Base-by-base conservation (phyloP, 2,797 vertebrate species). In the Pantherophis alleghaniensis region DNA sequence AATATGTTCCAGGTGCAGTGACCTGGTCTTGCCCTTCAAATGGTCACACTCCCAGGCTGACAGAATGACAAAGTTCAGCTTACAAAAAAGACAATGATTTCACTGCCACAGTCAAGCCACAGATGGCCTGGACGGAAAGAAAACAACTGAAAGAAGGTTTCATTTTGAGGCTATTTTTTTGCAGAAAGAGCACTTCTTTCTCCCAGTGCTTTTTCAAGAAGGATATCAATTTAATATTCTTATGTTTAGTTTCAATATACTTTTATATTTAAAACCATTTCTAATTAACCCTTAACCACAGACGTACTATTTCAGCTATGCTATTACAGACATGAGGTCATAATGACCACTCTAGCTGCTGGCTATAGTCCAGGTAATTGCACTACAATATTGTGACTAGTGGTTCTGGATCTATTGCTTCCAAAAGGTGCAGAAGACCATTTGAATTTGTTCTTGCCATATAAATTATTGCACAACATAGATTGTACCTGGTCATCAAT, bases 61-160 rank as follows among this genome's bases (percentile, higher is more conserved):
- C 93, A 96, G 93, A 61, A 96, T 95, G 53, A 88, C 20, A 14
- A 92, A 95, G 90, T 89, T 96, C 66, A 93, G 92, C 5, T 88
- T 89, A 26, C 92, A 96, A 96, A 92, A 51, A 94, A 94, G 89
- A 94, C 92, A 95, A 66, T 94, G 92, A 94, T 95, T 93, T 95
- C 79, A 96, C n/a, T 61, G 26, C 12, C 53, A 94, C 26, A 51
- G 37, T 91, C 88, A 32, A 28, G 32, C 56, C 61, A 60, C 32
- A 95, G 86, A 16, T 88, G 92, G 9, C 56, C 95, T 69, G 91
- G 63, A 55, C 91, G 94, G 32, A 94, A 55, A 74, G 4, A 95
- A 61, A 22, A 4, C 12, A 92, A 55, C 32, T 92, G 93, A 56
- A 57, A 92, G 88, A 53, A 7, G 56, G 55, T 32, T 79, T 89